Evolutionary conservation across 2,797 vertebrate genomes (phyloP).

Genomic region (Masticophis lateralis): DNA sequence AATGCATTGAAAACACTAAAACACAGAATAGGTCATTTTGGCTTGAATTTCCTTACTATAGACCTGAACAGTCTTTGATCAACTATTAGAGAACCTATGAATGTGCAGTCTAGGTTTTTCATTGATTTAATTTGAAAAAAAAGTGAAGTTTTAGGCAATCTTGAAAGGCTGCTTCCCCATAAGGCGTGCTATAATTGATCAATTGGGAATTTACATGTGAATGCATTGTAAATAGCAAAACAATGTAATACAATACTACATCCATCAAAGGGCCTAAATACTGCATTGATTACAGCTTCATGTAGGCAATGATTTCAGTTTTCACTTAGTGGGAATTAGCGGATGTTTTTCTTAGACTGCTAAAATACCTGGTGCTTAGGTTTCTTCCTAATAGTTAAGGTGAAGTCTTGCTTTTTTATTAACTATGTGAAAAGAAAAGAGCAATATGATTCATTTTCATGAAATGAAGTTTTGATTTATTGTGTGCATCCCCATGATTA

Average conservation of each 20-base stretch:
- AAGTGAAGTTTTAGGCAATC: not conserved
- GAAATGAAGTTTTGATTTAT: not conserved
- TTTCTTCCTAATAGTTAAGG: not conserved
- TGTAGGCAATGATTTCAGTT: not conserved
- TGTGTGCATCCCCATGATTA: conserved; percentile 3
- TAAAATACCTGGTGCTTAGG: not conserved
- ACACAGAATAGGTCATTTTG: not conserved
- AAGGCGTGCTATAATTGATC: not conserved
- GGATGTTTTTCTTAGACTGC: not conserved
- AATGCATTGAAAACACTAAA: not conserved
- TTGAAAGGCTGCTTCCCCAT: not conserved
- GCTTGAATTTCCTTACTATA: not conserved
- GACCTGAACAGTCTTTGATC: not conserved
- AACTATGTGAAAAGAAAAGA: not conserved
- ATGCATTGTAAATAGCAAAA: not conserved
- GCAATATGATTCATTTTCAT: not conserved
- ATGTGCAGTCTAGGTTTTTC: not conserved
- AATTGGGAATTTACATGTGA: not conserved
- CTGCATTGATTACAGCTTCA: not conserved
- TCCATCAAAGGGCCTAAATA: not conserved
- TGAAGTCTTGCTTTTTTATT: not conserved
- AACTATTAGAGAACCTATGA: not conserved
- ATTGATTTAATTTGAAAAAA: not conserved
- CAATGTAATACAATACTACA: not conserved
- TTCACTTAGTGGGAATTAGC: not conserved